Conservation (phyloP, 1,140 invertebrate species). For the Physella acuta region DNA sequence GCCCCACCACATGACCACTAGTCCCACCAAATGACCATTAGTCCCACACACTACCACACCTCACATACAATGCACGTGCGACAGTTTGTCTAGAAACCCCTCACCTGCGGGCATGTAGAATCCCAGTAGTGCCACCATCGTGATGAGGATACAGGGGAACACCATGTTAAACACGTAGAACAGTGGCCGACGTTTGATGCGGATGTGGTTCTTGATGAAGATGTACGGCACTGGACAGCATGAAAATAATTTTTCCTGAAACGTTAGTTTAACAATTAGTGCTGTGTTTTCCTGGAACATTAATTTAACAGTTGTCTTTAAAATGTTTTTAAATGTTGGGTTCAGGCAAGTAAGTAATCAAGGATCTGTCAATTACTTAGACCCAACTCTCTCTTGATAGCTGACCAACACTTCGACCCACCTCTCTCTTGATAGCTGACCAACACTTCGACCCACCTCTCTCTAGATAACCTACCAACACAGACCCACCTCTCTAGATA, state of each 20-base stretch:
- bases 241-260: slow-evolving; percentile 73
- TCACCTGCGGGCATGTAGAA: slow-evolving; percentile 81
- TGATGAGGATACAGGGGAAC: slow-evolving; percentile 85
- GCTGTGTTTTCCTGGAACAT: too few species aligned
- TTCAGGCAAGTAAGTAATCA: too few species aligned
- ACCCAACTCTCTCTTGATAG: neutral
- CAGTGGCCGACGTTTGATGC: slow-evolving; percentile 76
- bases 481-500: neutral
- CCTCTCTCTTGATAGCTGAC: neutral
- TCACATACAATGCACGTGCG: too few species aligned
- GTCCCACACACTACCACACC: too few species aligned
- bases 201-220: slow-evolving; percentile 59
- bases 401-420: neutral
- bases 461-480: neutral
- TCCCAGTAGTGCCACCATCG: slow-evolving; percentile 79
- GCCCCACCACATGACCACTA: too few species aligned
- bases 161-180: slow-evolving; percentile 92
- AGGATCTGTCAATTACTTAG: too few species aligned
- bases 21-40: too few species aligned
- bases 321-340: too few species aligned
- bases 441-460: neutral
- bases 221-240: slow-evolving; percentile 66
- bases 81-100: too few species aligned
- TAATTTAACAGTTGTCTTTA: too few species aligned
- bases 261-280: too few species aligned